Evolutionary conservation across 2,888 invertebrate species (phyloP), one percentile per base, ranked within the genome.

Genomic region (Agrochola lychnidis): DNA sequence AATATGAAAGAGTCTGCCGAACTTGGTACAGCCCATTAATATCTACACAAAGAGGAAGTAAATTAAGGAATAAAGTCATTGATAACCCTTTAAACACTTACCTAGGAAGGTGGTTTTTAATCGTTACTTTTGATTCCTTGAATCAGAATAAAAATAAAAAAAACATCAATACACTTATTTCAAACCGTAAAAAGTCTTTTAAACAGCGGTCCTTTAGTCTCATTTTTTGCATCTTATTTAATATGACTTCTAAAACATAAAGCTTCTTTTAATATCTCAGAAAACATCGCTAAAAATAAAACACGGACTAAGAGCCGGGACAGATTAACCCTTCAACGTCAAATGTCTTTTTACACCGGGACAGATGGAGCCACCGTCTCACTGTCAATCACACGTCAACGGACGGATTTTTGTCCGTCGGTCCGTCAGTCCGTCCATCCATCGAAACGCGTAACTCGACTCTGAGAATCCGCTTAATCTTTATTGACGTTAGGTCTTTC

Each of bases 351-450:
- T 86, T 75, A 70, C 66, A 74, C 64, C 79, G 73, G 74, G 84
- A 85, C 86, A 88, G 88, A 87, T 83, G 87, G 87, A 88, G 84
- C 86, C 86, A 86, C 87, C 84, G 86, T 81, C 85, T 82, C 87
- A 70, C 88, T 88, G 94, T 94, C 94, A 92, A 91, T 94, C 94
- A 93, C 87, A 86, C 91, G 93, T 94, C 94, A 93, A 73, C 91
- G 84, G 86, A 85, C 89, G 91, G 91, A 92, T 92, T 88, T 88
- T 86, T 83, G 90, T 92, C 90, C 90, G 91, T 92, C 91, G 62
- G 91, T 90, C 92, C 90, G 89, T 91, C 92, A 72, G 92, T 90
- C 91, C 82, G 91, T 90, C 91, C 84, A 89, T 90, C 89, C 87
- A 90, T 89, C 90, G 90, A 91, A 88, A 88, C 81, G 87, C 88